Conservation (phyloP, 1,140 invertebrate species). For the Microplitis demolitor region DNA sequence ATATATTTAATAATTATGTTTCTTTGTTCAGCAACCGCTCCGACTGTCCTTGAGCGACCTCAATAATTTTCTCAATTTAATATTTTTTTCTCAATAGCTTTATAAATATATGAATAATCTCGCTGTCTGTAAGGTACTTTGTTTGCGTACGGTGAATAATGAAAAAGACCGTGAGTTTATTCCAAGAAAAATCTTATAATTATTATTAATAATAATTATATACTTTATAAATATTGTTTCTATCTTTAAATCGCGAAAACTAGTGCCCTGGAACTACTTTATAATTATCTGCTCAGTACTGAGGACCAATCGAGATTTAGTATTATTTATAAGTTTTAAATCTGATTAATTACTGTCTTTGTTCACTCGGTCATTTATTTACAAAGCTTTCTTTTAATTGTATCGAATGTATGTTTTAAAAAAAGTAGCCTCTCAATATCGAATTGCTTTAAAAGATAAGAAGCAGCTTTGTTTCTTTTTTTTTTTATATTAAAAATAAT, state of each 20-base stretch:
- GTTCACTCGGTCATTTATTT: not conserved
- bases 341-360: too few species aligned
- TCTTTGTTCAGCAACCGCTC: not conserved
- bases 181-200: too few species aligned
- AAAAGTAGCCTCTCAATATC: slow-evolving; percentile 15
- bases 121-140: not conserved
- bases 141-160: too few species aligned
- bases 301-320: too few species aligned
- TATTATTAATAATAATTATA: too few species aligned
- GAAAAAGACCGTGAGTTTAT: too few species aligned
- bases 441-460: slow-evolving; percentile 13
- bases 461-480: not conserved
- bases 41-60: slow-evolving; percentile 13
- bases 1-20: not conserved
- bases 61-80: not conserved
- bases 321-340: not conserved
- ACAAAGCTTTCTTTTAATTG: not conserved
- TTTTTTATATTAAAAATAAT: not conserved
- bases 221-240: too few species aligned
- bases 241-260: too few species aligned
- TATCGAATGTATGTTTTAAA: not conserved
- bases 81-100: not conserved
- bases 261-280: not conserved
- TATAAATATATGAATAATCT: not conserved
- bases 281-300: too few species aligned